Base-by-base conservation (phyloP, 2,113 vertebrate species). In the Saiga tatarica region DNA sequence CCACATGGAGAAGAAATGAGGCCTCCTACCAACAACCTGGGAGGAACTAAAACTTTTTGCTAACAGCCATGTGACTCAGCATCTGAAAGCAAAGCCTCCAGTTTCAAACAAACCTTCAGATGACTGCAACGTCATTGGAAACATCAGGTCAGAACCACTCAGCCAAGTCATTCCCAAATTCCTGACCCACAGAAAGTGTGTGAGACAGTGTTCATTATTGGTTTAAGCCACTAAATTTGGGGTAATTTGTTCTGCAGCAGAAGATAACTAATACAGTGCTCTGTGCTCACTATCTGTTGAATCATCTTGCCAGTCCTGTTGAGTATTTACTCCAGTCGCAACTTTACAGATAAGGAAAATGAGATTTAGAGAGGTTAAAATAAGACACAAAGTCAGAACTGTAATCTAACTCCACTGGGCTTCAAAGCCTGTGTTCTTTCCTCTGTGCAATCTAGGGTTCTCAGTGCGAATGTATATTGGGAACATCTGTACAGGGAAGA, bases 241-340 rank as follows among this genome's bases (percentile, higher is more conserved):
- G n/a, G 28, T 90, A 53, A 89, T 97, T 97, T 92, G 74, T 79
- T 90, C 78, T n/a, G n/a, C 16, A 67, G 88, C 85, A 84, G 64
- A 60, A 57, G 39, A 89, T 74, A 92, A 64, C 81, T 86, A 96
- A 86, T 47, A 33, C 23, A 55, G 62, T 74, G 17, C 57, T 79
- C 89, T 60, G 33, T 33, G 36, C 33, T 87, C 60, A 33, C 60
- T 53, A 94, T 50, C 91, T 88, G 7, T 23, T 67, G 36, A 90
- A 36, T 50, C 53, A 47, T 92, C 19, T 16, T 15, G 33, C 62
- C 36, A 57, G 15, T 74, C 50, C n/a, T 50, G 36, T 2, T 50
- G 62, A 62, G 19, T 60, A 79, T 78, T 33, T 83, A 83, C 83
- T 89, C 94, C 28, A 55, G 30, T 67, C 60, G 62, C 91, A 47